Evolutionary conservation across 2,113 vertebrate species (phyloP).

Genomic region (Pelmatolapia mariae): DNA sequence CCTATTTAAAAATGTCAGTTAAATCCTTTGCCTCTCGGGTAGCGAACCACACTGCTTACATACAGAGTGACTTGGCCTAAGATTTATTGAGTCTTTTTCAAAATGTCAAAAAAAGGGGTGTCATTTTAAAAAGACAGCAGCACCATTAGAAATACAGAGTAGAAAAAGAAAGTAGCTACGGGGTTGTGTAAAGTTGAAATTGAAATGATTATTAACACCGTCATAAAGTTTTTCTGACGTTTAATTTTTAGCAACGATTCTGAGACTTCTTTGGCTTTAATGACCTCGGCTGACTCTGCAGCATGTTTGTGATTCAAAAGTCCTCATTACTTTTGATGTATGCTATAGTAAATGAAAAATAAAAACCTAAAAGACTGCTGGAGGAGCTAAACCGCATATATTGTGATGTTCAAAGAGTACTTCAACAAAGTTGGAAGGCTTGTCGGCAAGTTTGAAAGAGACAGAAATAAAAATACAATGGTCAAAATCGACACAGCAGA

Average conservation of each 20-base stretch:
- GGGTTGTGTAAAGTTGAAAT: neutral
- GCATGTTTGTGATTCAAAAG: neutral
- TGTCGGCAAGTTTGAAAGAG: neutral
- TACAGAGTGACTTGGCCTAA: neutral
- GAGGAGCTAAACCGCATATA: neutral
- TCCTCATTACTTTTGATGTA: neutral
- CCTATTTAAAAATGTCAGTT: conserved; percentile 64
- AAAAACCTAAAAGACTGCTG: neutral
- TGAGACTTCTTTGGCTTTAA: neutral
- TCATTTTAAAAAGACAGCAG: neutral
- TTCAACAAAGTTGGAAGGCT: neutral
- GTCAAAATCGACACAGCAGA: neutral
- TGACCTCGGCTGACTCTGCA: neutral
- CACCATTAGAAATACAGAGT: neutral
- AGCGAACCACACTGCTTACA: neutral
- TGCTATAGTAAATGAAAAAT: neutral
- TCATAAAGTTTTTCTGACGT: neutral
- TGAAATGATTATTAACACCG: neutral
- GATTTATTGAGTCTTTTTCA: neutral
- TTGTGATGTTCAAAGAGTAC: neutral
- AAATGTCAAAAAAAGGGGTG: neutral
- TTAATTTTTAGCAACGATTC: neutral
- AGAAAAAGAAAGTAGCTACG: neutral
- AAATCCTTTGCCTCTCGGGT: conserved; percentile 46
- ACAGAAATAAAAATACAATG: neutral